Conservation (phyloP, 1,140 invertebrate species). For the Zeugodacus cucurbitae region DNA sequence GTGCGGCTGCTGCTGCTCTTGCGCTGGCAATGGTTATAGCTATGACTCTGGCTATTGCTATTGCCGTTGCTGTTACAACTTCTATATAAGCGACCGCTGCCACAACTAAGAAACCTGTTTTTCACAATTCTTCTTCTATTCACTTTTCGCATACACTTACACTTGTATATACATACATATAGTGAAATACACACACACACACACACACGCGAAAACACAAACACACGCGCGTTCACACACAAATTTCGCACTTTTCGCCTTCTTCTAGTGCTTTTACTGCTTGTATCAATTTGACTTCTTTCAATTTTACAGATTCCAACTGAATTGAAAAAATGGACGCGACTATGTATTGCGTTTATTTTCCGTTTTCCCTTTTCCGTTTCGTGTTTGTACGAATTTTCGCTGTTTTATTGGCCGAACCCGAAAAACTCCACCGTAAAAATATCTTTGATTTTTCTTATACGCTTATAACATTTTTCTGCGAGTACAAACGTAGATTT, state of each 20-base stretch:
- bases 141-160: constrained; percentile 24
- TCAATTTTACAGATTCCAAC: neutral
- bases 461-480: neutral
- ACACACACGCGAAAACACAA: neutral
- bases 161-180: neutral
- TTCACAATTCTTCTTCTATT: constrained; percentile 33
- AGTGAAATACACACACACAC: neutral
- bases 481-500: neutral
- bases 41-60: neutral
- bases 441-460: constrained; percentile 38
- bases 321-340: neutral
- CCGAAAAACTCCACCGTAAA: constrained; percentile 4
- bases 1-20: neutral
- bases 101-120: constrained; percentile 32
- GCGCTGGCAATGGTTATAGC: neutral
- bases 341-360: neutral
- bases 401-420: neutral
- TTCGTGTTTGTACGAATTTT: constrained; percentile 1
- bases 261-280: neutral
- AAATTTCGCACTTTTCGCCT: constrained; percentile 28
- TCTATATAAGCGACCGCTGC: constrained; percentile 4
- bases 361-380: constrained; percentile 1
- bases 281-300: constrained; percentile 6
- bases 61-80: neutral
- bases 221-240: neutral